Evolutionary conservation across 2,113 vertebrate species (phyloP).

Genomic region (Serilophus lunatus): DNA sequence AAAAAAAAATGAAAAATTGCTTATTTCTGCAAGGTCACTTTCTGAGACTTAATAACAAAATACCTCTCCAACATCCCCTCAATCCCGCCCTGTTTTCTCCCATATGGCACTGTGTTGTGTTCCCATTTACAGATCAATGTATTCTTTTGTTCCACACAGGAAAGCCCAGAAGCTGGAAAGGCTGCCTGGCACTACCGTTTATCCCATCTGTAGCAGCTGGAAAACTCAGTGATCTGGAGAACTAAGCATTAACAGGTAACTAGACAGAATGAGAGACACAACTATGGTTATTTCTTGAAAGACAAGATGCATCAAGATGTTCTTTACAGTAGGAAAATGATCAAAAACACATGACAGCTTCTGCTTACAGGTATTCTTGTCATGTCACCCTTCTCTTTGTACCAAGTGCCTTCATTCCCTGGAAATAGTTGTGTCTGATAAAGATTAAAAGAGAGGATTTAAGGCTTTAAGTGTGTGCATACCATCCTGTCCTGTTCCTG

Average conservation of each 20-base stretch:
- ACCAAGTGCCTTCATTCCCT: constrained; percentile 1
- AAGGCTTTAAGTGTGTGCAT: constrained; percentile 9
- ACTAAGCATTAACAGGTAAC: neutral
- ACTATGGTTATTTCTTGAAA: constrained; percentile 5
- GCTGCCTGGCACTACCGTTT: neutral
- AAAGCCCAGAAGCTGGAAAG: neutral
- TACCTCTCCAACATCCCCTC: neutral
- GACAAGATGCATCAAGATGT: constrained; percentile 1
- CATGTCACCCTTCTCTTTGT: constrained; percentile 7
- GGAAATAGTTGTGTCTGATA: constrained; percentile 11
- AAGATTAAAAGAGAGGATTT: constrained; percentile 56
- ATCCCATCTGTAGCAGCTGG: neutral
- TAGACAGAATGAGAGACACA: constrained; percentile 31
- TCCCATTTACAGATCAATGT: neutral
- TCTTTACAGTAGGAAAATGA: constrained; percentile 32
- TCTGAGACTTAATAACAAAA: neutral
- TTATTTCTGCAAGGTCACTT: neutral
- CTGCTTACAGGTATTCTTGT: constrained; percentile 41
- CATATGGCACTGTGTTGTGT: neutral
- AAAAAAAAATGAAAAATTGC: neutral
- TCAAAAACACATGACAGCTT: constrained; percentile 43
- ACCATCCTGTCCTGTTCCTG: neutral
- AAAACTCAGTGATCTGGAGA: neutral
- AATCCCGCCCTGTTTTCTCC: neutral
- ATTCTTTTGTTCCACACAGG: neutral